A percentile compares a stretch with the other conserved stretches of the same genome.
Evolutionary conservation across 2,797 vertebrate species (phyloP).

Genomic region (Xenops minutus): DNA sequence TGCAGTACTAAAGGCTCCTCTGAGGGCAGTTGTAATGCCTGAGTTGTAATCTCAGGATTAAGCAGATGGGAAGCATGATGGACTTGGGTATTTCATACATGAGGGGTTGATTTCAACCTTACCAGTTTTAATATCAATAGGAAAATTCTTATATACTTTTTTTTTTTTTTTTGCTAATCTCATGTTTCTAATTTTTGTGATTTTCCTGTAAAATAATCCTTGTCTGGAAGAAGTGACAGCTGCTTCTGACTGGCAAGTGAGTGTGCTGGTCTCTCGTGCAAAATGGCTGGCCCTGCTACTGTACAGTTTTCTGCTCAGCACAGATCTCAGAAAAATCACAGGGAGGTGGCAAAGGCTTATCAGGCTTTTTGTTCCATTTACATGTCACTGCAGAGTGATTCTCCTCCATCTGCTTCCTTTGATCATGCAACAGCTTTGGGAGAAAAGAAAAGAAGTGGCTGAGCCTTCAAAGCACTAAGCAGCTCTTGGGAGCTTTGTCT

Average conservation of each 20-base stretch:
- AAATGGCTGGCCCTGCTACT: not conserved
- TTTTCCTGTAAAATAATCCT: not conserved
- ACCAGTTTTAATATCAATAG: not conserved
- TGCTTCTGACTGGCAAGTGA: not conserved
- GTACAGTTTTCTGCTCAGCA: not conserved
- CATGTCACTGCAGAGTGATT: not conserved
- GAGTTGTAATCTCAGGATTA: not conserved
- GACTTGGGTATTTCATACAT: not conserved
- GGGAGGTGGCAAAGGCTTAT: not conserved
- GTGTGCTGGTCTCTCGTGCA: not conserved
- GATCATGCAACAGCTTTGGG: not conserved
- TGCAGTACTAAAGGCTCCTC: not conserved
- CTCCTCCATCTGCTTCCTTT: conserved; percentile 35
- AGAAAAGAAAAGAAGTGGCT: conserved; percentile 7
- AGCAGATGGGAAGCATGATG: not conserved
- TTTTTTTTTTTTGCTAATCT: not conserved
- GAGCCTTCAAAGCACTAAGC: conserved; percentile 30
- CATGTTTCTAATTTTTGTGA: not conserved
- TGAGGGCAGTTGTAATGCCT: not conserved
- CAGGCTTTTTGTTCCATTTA: not conserved
- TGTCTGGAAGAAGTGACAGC: not conserved
- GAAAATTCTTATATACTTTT: not conserved
- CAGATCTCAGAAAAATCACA: conserved; percentile 15
- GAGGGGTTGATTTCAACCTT: not conserved
- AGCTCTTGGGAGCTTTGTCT: not conserved